Evolutionary conservation across 2,797 vertebrate species (phyloP), one percentile per base, ranked within the genome.

Genomic region (Lithobates pipiens): DNA sequence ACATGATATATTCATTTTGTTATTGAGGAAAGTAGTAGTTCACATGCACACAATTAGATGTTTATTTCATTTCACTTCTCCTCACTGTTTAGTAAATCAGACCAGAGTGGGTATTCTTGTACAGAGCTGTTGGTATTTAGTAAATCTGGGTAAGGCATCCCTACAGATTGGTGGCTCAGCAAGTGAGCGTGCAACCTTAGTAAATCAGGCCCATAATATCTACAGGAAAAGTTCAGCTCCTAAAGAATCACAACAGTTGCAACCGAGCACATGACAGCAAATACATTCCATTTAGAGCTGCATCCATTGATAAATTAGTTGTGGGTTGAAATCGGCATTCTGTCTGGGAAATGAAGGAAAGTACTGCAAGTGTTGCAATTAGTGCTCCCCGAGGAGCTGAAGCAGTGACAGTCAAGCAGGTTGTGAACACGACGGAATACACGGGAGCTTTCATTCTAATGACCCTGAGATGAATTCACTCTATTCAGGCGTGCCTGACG

Each of bases 281-380:
- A 91, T 86, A 79, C 13, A 86, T 89, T 87, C 89, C 88, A 76
- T 91, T 89, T 86, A 91, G 86, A 88, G 25, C 82, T 85, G 69
- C 84, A 85, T 81, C 74, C 80, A 73, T 74, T 91, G 91, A 92
- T 88, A 25, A 89, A 92, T 91, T 89, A 89, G 87, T 85, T 86
- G 86, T 88, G 84, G 86, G 88, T 86, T 73, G 29, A 32, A 88
- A 91, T 83, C 87, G 91, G 89, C 91, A 90, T 88, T 13, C 85
- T 89, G 89, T 91, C 91, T 89, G n/a, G 0, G 61, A 78, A 70
- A 88, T 82, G 88, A 85, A 86, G 83, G 89, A 80, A 77, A 25
- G 86, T 61, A 86, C 88, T 82, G 88, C 85, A 81, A 88, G 69
- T 16, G 74, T 76, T 70, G 70, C 91, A 89, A 89, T 91, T 88